These are phyloP conservation scores for Spheniscus humboldti DNA, from an alignment of 2,797 vertebrate genomes.

Conservation along the genomic window DNA sequence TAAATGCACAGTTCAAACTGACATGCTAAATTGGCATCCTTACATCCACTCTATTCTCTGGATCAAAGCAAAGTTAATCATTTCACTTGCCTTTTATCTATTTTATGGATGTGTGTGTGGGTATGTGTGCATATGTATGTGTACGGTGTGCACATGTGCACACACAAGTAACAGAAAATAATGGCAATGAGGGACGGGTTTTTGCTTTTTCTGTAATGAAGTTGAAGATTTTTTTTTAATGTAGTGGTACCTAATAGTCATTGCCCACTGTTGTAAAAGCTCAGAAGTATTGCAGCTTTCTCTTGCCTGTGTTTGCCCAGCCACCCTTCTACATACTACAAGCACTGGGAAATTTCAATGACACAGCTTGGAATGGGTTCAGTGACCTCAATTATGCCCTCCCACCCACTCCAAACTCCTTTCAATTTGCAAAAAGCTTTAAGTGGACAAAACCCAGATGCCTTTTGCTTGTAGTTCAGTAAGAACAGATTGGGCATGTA, in stretches of 20 bases:
- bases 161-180: not conserved
- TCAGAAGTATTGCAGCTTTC: constrained; percentile 43
- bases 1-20: constrained; percentile 23
- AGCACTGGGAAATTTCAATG: constrained; percentile 73
- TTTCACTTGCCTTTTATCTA: constrained; percentile 50
- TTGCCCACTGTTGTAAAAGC: constrained; percentile 42
- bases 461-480: constrained; percentile 66
- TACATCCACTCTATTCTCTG: not conserved
- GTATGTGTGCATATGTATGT: not conserved
- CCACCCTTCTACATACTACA: constrained; percentile 50
- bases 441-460: constrained; percentile 76
- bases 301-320: constrained; percentile 44
- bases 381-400: constrained; percentile 67
- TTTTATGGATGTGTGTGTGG: not conserved
- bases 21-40: constrained; percentile 6
- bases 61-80: constrained; percentile 48
- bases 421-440: constrained; percentile 76
- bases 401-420: constrained; percentile 72
- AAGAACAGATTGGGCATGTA: constrained; percentile 74
- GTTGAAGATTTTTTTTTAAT: not conserved
- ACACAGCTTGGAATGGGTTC: constrained; percentile 60
- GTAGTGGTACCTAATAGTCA: constrained; percentile 2
- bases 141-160: not conserved
- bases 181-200: not conserved
- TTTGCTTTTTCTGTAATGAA: not conserved